Evolutionary conservation across 1,140 invertebrate species (phyloP), one percentile per base, ranked within the genome.

Genomic region (Elymnias hypermnestra): DNA sequence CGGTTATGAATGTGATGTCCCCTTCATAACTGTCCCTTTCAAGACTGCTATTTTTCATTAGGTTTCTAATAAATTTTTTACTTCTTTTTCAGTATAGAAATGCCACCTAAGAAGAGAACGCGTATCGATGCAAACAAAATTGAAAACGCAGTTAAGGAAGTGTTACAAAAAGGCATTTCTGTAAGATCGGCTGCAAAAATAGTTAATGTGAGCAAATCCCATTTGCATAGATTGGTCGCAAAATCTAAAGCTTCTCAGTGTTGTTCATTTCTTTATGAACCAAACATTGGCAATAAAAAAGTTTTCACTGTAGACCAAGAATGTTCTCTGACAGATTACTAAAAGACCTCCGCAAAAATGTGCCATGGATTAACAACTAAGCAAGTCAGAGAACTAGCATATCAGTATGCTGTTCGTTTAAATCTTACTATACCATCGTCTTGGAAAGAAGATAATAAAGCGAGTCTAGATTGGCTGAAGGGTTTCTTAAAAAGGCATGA

Each of bases 341-440:
- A 13, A 29, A 29, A 29, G 26, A 13, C 3, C 26, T 4, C 12
- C 12, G 5, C 9, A 13, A 29, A 49, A 49, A 49, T 53, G 36
- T 49, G 52, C 46, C 41, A 45, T 40, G 41, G 45, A 7, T 35
- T 49, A n/a, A 44, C 45, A 45, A 55, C 45, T 14, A 45, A 35
- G 41, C 40, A 55, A 45, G 45, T 49, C 2, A 49, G 41, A 49
- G 36, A 55, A 49, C 9, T 49, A 45, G 37, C 42, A 25, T 56
- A 54, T 44, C 45, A 48, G 23, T 54, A 48, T 40, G 52, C 44
- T 43, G 43, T 42, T 46, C 43, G 25, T 39, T 53, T 44, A 48
- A 23, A 53, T 19, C 25, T 42, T 18, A 48, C 6, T 41, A 23
- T 28, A 33, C 39, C 43, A 39, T 43, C 25, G 9, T 33, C 23